Percentiles rank a stretch among this genome's conserved stretches.
Evolutionary conservation across 2,888 invertebrate genomes (phyloP).

Genomic region (Serripes groenlandicus): DNA sequence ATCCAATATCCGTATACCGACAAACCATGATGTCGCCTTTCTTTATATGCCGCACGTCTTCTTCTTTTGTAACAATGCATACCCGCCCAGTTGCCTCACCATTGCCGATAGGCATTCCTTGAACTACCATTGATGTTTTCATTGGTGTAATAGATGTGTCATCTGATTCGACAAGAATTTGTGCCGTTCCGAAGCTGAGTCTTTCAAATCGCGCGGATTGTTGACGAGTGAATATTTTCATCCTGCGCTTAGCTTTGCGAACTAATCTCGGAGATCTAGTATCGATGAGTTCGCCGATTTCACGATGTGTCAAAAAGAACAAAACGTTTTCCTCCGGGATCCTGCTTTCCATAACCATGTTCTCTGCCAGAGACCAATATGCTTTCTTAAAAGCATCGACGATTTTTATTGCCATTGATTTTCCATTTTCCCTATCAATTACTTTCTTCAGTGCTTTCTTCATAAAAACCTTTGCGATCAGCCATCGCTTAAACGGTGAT

Average conservation of each 20-base stretch:
- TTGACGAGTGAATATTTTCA: conserved; percentile 88
- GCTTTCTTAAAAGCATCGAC: conserved; percentile 89
- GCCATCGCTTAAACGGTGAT: not conserved
- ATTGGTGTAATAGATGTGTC: too few species aligned
- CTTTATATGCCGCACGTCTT: conserved; percentile 88
- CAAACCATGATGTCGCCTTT: conserved; percentile 92
- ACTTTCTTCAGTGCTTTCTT: conserved; percentile 88
- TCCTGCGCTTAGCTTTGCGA: conserved; percentile 90
- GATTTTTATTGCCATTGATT: conserved; percentile 86
- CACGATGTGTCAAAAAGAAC: conserved; percentile 90
- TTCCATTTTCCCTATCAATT: conserved; percentile 90
- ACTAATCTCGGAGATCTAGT: conserved; percentile 87
- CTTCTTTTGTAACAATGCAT: conserved; percentile 90
- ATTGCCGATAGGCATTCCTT: conserved; percentile 91
- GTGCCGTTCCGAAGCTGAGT: conserved; percentile 9
- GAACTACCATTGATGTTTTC: conserved; percentile 23
- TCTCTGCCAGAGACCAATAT: conserved; percentile 88
- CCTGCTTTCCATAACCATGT: conserved; percentile 89
- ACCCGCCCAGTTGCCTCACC: conserved; percentile 91
- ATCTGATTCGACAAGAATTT: not conserved
- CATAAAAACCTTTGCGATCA: conserved; percentile 16
- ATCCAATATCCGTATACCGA: conserved; percentile 92
- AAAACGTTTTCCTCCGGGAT: conserved; percentile 90
- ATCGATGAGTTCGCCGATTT: conserved; percentile 89
- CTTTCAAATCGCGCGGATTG: not conserved